phyloP scores from a whole-genome alignment of 2,888 invertebrate species.

The Crematogaster levior region DNA sequence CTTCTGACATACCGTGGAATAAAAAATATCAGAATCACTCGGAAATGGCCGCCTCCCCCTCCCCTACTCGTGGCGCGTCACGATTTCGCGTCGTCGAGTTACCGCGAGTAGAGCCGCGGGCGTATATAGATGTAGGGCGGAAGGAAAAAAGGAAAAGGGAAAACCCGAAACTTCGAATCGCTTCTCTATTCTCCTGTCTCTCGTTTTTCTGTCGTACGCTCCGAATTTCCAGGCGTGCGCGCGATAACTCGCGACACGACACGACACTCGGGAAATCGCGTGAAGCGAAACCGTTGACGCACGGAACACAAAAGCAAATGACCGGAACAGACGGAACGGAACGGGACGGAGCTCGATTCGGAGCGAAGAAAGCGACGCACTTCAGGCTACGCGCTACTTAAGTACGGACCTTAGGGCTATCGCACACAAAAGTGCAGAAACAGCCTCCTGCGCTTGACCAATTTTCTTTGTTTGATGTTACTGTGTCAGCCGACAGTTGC shows the following conservation, averaged over 20 bases:
- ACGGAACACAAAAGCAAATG: background rate
- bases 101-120: background rate
- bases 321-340: background rate
- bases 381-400: background rate
- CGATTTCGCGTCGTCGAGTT: constrained; percentile 8
- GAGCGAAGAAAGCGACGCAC: background rate
- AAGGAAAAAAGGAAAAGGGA: background rate
- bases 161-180: background rate
- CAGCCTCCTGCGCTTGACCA: too few species aligned
- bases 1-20: constrained; percentile 82
- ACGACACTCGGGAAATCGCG: background rate
- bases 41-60: constrained; percentile 21
- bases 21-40: constrained; percentile 52
- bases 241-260: too few species aligned
- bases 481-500: too few species aligned
- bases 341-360: background rate
- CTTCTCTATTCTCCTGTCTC: too few species aligned
- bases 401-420: too few species aligned
- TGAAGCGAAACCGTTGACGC: too few species aligned
- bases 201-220: too few species aligned
- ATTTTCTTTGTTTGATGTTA: too few species aligned
- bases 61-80: constrained; percentile 4
- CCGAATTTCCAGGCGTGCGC: background rate
- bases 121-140: background rate
- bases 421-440: too few species aligned